Evolutionary conservation across 2,888 invertebrate species (phyloP).

Genomic region (Chamaedrilus cognettii): DNA sequence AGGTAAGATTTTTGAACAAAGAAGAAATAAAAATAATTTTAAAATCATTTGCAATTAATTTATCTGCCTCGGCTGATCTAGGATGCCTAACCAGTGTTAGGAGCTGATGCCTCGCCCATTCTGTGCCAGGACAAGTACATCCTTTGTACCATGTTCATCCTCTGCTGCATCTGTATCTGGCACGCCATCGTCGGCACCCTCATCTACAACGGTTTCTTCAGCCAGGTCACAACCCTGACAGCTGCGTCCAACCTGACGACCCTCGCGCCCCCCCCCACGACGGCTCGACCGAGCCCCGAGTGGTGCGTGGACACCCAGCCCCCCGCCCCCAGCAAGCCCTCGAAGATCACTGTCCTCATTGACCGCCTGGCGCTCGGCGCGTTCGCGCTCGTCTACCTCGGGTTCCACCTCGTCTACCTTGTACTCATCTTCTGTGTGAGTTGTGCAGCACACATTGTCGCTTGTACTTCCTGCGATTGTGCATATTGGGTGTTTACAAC

Average conservation of each 20-base stretch:
- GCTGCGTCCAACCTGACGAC: not conserved
- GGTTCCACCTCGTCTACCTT: constrained; percentile 42
- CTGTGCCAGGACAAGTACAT: constrained; percentile 39
- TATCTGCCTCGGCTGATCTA: too few relatives aligned
- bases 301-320: too few relatives aligned
- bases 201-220: not conserved
- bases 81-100: too few relatives aligned
- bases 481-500: too few relatives aligned
- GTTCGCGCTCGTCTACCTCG: constrained; percentile 42
- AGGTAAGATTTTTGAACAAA: too few relatives aligned
- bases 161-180: constrained; percentile 35
- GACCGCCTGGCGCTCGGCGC: constrained; percentile 32
- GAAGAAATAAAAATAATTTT: too few relatives aligned
- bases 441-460: too few relatives aligned
- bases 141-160: constrained; percentile 34
- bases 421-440: constrained; percentile 44
- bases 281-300: too few relatives aligned
- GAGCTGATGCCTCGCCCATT: too few relatives aligned
- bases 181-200: constrained; percentile 31
- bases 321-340: constrained; percentile 4
- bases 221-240: not conserved
- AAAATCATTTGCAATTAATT: too few relatives aligned
- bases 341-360: constrained; percentile 6
- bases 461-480: too few relatives aligned
- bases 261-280: constrained; percentile 1